Percentiles rank a stretch among this genome's conserved stretches.
Evolutionary conservation across 2,797 vertebrate genomes (phyloP).

Genomic region (Chelon labrosus): DNA sequence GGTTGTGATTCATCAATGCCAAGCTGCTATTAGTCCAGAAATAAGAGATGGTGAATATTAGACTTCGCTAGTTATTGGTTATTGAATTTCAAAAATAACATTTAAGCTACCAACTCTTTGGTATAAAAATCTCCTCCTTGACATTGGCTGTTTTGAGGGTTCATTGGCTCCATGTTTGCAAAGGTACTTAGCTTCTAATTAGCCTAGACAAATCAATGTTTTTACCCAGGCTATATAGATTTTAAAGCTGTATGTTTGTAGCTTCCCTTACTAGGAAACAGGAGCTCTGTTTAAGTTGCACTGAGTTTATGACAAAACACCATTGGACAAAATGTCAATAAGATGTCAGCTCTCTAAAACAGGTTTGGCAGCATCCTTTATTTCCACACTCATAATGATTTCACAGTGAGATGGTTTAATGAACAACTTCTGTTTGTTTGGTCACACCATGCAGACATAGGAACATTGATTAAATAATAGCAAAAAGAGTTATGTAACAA

Average conservation of each 20-base stretch:
- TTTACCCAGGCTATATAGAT: neutral
- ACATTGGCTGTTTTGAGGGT: neutral
- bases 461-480: neutral
- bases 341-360: neutral
- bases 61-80: conserved; percentile 30
- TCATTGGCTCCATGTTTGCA: conserved; percentile 33
- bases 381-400: no score
- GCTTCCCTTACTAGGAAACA: neutral
- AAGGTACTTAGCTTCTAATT: conserved; percentile 13
- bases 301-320: neutral
- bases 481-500: neutral
- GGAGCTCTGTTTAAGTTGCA: neutral
- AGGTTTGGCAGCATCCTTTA: no score
- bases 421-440: neutral
- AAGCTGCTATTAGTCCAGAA: conserved; percentile 2
- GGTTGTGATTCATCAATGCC: neutral
- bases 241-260: neutral
- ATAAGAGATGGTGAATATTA: neutral
- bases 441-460: no score
- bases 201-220: neutral
- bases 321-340: neutral
- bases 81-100: conserved; percentile 33
- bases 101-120: neutral
- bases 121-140: neutral
- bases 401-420: neutral